Base-by-base conservation (phyloP, 2,797 vertebrate genomes). In the Tinamus major region DNA sequence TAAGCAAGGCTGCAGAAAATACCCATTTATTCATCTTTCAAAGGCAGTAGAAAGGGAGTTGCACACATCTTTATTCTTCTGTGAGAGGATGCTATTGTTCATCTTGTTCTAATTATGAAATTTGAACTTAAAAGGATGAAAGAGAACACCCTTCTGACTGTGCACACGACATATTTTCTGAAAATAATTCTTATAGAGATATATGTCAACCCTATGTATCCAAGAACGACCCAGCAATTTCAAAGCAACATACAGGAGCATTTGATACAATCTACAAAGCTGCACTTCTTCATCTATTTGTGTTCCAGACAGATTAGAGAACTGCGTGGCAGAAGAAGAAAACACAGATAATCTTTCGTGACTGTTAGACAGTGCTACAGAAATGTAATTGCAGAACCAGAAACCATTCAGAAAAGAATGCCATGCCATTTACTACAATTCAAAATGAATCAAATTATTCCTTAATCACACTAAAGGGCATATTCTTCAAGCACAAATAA, bases 91-190 rank as follows among this genome's bases (percentile, higher is more conserved):
- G 62, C 94, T 95, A 93, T 96, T 97, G 93, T 97, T 97, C 96
- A 85, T 94, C 72, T 26, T 87, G 39, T 91, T 95, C 96, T 98
- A 97, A 97, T 97, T 97, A 96, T 93, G 89, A 97, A 96, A 97
- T 94, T 49, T 94, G 91, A 97, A 94, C 93, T 96, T 95, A 78
- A 96, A 97, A 97, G 81, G 94, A 94, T 93, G 81, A 96, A 96
- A 96, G 62, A 67, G 71, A 95, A 91, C 75, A 82, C 82, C 87
- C 85, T 61, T 87, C 70, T 69, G 77, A 88, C 92, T 87, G 61
- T 19, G 46, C 55, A 75, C 62, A 71, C 58, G 81, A 62, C 92
- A 88, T 93, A 87, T 95, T 92, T 96, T 96, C 85, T 0, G 7
- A 92, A 97, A 97, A 97, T 88, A 96, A 92, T 95, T 96, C 81